These are phyloP conservation scores for Ennomos fuscantarius DNA, from an alignment of 2,888 invertebrate species.

Conservation along the genomic window DNA sequence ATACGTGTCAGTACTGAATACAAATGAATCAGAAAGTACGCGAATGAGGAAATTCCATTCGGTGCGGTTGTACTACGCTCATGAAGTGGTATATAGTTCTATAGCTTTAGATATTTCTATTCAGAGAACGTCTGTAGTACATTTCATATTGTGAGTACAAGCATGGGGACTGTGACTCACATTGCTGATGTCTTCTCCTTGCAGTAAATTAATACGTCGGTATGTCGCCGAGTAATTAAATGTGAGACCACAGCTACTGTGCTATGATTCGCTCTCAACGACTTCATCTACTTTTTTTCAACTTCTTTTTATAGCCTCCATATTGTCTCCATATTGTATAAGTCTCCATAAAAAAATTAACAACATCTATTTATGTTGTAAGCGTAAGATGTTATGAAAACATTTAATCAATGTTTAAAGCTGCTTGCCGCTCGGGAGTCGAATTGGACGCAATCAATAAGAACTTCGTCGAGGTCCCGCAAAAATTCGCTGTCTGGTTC, in stretches of 20 bases:
- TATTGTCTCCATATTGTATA: background rate
- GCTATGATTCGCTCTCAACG: conserved; percentile 31
- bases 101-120: conserved; percentile 45
- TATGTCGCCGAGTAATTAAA: conserved; percentile 41
- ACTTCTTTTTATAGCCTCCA: conserved; percentile 1
- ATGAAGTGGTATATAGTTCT: conserved; percentile 46
- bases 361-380: conserved; percentile 1
- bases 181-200: conserved; percentile 36
- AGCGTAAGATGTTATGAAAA: conserved; percentile 2
- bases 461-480: conserved; percentile 46
- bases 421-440: conserved; percentile 35
- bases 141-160: conserved; percentile 27
- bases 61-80: conserved; percentile 53
- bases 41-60: conserved; percentile 76
- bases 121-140: conserved; percentile 41
- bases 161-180: conserved; percentile 38
- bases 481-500: conserved; percentile 30
- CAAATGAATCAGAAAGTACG: conserved; percentile 79
- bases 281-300: conserved; percentile 28
- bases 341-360: conserved; percentile 1
- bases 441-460: conserved; percentile 58
- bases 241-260: conserved; percentile 29
- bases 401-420: conserved; percentile 30
- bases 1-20: conserved; percentile 61
- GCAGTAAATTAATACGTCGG: conserved; percentile 41